Percentiles rank a stretch among this genome's conserved stretches.
Evolutionary conservation across 2,113 vertebrate species (phyloP).

Genomic region (Gasterosteus aculeatus): DNA sequence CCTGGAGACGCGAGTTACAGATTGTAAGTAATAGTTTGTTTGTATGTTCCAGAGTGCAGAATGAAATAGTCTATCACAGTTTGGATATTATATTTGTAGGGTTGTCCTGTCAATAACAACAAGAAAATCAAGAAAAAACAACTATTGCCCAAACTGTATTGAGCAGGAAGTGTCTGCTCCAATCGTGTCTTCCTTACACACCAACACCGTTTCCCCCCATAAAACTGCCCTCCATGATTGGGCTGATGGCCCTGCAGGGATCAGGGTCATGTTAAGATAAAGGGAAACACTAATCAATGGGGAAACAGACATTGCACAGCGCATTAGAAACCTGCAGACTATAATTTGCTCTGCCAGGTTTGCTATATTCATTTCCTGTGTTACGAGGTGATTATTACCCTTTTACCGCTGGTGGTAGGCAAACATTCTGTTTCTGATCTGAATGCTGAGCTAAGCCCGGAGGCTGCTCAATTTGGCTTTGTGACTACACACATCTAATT

Average conservation of each 20-base stretch:
- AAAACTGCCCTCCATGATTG: background rate
- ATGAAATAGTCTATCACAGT: background rate
- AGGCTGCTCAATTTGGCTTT: background rate
- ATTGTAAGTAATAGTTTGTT: background rate
- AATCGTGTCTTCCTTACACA: background rate
- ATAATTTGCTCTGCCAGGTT: too few relatives aligned
- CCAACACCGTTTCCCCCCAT: background rate
- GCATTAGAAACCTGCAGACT: background rate
- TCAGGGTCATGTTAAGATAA: background rate
- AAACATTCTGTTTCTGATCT: background rate
- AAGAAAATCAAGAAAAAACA: background rate
- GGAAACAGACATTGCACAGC: conserved; percentile 8
- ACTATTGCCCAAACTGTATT: background rate
- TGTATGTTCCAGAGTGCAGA: background rate
- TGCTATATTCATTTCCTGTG: background rate
- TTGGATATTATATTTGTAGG: background rate
- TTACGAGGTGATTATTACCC: background rate
- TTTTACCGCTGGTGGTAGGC: background rate
- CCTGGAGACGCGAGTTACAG: background rate
- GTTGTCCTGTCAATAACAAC: background rate
- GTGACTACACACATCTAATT: background rate
- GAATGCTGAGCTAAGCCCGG: background rate
- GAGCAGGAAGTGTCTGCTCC: background rate
- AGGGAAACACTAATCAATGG: background rate
- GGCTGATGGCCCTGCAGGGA: background rate